Base-by-base conservation (phyloP, 1,140 invertebrate species). In the Drosophila insularis region DNA sequence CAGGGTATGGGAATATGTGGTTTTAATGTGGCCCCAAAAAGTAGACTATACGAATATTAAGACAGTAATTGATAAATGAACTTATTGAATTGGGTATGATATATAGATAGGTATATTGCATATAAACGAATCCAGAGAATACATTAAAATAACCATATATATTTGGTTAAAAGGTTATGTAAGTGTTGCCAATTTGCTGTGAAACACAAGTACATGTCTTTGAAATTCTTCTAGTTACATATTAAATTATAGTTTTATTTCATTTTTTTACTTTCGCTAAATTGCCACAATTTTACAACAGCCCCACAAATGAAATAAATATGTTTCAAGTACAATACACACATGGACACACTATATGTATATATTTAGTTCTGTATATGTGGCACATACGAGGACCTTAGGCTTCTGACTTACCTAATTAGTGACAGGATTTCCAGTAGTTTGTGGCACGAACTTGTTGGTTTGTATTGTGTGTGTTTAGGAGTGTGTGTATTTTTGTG, bases 381-480 rank as follows among this genome's bases (percentile, higher is more conserved):
- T 17, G 61, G 40, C 50, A 43, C 63, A 43, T 46, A 55, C 23
- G 59, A 43, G 67, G 40, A 63, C 23, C 23, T 63, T 23, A 27
- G 40, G 37, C 37, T 32, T 60, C 64, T 40, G 74, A 82, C 80
- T 82, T 82, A 82, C 80, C 80, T 82, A 82, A 82, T 82, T 82
- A 82, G 80, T 71, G 74, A 78, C 80, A 82, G 80, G 80, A 81
- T 82, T 82, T 82, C 74, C 80, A 82, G 74, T 50, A 50, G 43
- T 50, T 50, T 50, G 43, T 60, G 63, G 63, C 78, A 74, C 67
- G 66, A 74, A 71, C 63, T 63, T 56, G 71, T 74, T 64, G 46
- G 53, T 56, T 69, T 31, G 55, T 63, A 19, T 54, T 39, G 50
- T 50, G 19, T 17, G 53, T 62, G 59, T 67, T 27, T 6, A 27